Conservation (phyloP, 2,113 vertebrate genomes). For the Thunnus maccoyii region DNA sequence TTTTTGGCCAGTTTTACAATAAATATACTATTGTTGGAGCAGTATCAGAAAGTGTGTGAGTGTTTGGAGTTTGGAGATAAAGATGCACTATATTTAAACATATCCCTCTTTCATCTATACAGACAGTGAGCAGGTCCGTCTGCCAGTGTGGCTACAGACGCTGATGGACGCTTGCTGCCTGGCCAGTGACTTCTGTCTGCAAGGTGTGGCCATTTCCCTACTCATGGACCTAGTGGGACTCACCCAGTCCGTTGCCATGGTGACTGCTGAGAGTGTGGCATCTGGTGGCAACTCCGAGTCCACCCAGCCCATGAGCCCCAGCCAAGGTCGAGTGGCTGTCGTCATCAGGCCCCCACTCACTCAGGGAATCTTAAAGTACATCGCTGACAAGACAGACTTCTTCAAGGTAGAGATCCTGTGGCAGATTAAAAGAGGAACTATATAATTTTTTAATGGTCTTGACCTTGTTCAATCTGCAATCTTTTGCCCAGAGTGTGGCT, state of each 20-base stretch:
- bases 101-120: conserved; percentile 46
- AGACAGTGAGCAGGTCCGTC: conserved; percentile 91
- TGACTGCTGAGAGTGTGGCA: conserved; percentile 90
- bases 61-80: neutral
- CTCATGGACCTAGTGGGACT: conserved; percentile 97
- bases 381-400: conserved; percentile 95
- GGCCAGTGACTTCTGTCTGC: conserved; percentile 90
- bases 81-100: neutral
- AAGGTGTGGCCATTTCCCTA: conserved; percentile 93
- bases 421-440: neutral
- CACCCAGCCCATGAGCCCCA: conserved; percentile 92
- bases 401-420: conserved; percentile 89
- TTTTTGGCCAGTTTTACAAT: neutral
- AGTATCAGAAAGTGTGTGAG: neutral
- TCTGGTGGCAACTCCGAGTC: conserved; percentile 84
- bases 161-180: conserved; percentile 95
- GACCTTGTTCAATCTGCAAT: neutral
- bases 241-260: conserved; percentile 94
- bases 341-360: conserved; percentile 97
- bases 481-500: conserved; percentile 88
- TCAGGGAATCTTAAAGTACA: conserved; percentile 93
- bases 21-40: too few species aligned
- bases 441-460: neutral
- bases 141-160: conserved; percentile 93
- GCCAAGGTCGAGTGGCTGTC: conserved; percentile 96